Evolutionary conservation across 2,113 vertebrate species (phyloP), one percentile per base, ranked within the genome.

Genomic region (Tupaia tana): DNA sequence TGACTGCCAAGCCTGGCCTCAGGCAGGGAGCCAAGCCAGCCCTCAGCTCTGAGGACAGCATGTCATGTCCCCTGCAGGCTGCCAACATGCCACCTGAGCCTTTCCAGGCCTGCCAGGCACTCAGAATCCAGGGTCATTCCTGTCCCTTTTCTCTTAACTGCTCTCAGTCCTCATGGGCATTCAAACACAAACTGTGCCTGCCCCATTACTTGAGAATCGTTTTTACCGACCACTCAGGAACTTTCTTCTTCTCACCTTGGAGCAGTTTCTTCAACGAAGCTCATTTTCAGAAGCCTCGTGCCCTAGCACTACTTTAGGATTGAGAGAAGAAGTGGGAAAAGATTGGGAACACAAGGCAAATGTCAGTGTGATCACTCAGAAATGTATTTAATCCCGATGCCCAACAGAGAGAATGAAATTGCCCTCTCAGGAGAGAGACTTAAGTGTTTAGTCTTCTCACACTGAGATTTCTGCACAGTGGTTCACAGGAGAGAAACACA

Each of bases 41-140:
- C 83, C 22, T 89, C 58, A 22, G 74, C 71, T 73, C 66, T 0
- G 0, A 95, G 79, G 34, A 84, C 71, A 77, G 70, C 70, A 74
- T 77, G 54, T 75, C 67, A 6, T 0, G 34, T 82, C 43, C 73
- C 75, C 25, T 52, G 2, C 59, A 82, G 79, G 31, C 79, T 86
- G 61, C 84, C 91, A 94, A 74, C 58, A 20, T 1, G 43, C 29
- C 75, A 63, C 58, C 79, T 56, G 91, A 94, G 84, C 67, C 34
- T 91, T 31, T 61, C 10, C 61, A 94, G 78, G 69, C 61, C 88
- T 87, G 77, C 92, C 87, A 91, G 79, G 13, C 31, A 93, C 61
- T 59, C 69, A 2, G 20, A 74, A 64, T 63, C n/a, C 86, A 85
- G 43, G 63, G 24, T 84, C 67, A 90, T 19, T 1, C 0, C 66